These are phyloP conservation scores for Sanderia malayensis DNA, from an alignment of 30 jellyfish, hydroid and myxozoan species.

Conservation along the genomic window DNA sequence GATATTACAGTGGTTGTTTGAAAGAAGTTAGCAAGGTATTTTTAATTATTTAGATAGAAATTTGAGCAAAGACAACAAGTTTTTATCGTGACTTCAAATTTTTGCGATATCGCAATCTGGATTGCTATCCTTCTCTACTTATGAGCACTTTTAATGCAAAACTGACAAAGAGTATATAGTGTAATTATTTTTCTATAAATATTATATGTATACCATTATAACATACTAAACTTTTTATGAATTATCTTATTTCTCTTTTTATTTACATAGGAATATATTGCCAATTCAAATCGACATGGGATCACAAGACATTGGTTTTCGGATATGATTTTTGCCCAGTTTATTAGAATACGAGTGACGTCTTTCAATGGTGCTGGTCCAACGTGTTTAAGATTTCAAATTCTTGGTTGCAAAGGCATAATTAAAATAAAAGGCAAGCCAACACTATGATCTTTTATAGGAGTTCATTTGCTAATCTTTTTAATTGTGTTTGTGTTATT, in stretches of 20 bases:
- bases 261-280: slow-evolving; percentile 18
- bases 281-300: slow-evolving; percentile 2
- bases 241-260: no score
- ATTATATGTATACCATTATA: no score
- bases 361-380: slow-evolving; percentile 6
- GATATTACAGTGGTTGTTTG: not conserved
- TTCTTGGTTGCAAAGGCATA: slow-evolving; percentile 22
- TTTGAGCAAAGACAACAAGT: not conserved
- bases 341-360: slow-evolving; percentile 3
- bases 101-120: not conserved
- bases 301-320: slow-evolving; percentile 13
- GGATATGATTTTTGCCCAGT: not conserved
- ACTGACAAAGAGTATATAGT: no score
- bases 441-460: not conserved
- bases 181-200: no score
- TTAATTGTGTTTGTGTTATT: no score
- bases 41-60: not conserved
- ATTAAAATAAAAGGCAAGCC: not conserved
- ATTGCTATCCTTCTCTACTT: not conserved
- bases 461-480: no score
- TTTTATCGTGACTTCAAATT: not conserved
- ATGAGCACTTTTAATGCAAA: no score
- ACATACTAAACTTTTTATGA: no score
- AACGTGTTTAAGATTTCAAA: slow-evolving; percentile 20
- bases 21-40: slow-evolving; percentile 17